Conservation (phyloP, 2,113 vertebrate genomes). For the Colaptes auratus region DNA sequence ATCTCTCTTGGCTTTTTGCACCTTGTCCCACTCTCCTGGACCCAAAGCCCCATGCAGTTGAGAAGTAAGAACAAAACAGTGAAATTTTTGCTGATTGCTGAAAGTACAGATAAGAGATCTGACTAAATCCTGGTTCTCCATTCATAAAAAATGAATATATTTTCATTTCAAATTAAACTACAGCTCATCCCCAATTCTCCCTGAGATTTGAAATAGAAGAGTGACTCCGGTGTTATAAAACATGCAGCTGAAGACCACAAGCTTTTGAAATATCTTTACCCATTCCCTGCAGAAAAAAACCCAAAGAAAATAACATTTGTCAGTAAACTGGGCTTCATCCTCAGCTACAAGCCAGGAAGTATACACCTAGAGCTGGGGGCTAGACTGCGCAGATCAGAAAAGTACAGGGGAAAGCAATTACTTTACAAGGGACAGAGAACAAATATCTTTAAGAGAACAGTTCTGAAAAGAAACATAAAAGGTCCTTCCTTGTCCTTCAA, state of each 20-base stretch:
- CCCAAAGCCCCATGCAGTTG: background rate
- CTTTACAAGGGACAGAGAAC: slow-evolving; percentile 7
- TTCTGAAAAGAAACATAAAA: slow-evolving; percentile 17
- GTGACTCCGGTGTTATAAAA: background rate
- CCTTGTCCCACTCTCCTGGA: background rate
- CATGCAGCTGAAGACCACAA: fast-evolving
- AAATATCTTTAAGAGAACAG: background rate
- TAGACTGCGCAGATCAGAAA: background rate
- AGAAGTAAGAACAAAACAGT: background rate
- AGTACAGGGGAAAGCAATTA: background rate
- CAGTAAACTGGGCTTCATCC: background rate
- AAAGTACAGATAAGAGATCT: background rate
- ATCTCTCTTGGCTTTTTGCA: background rate
- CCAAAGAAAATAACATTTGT: background rate
- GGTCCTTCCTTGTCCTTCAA: background rate
- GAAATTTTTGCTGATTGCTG: background rate
- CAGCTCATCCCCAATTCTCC: background rate
- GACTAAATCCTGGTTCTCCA: background rate
- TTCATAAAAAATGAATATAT: fast-evolving
- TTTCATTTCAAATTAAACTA: background rate
- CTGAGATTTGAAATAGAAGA: background rate
- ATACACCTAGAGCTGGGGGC: background rate
- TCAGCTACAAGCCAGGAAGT: background rate
- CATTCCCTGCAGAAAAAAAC: background rate
- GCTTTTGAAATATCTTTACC: background rate